These are phyloP conservation scores for Lacanobia wlatinum DNA, from an alignment of 2,888 invertebrate genomes.

Conservation along the genomic window DNA sequence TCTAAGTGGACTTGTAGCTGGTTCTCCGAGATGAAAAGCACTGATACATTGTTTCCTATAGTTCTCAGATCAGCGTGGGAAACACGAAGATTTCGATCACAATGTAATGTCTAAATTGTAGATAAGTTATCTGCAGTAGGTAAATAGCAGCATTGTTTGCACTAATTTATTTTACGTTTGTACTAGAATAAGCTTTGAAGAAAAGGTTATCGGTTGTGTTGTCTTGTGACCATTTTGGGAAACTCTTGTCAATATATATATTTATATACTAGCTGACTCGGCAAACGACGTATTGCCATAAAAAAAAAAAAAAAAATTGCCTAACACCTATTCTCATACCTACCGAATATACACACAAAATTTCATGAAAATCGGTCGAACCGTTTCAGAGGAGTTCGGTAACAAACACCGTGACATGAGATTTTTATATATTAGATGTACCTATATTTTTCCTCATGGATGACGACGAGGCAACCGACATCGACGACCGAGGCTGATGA, in stretches of 20 bases:
- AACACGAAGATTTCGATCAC: constrained; percentile 54
- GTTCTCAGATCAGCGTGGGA: constrained; percentile 33
- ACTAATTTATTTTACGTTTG: no score
- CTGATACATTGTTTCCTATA: constrained; percentile 38
- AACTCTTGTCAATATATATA: neutral
- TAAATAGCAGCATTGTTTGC: constrained; percentile 38
- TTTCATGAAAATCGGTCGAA: no score
- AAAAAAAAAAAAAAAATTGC: no score
- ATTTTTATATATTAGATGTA: no score
- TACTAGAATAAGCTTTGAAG: neutral
- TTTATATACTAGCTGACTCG: no score
- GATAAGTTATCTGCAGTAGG: constrained; percentile 19
- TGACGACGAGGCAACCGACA: neutral
- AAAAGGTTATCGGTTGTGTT: neutral
- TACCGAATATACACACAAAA: no score
- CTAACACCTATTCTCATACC: no score
- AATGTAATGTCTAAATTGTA: constrained; percentile 25
- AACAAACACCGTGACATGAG: no score
- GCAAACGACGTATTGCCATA: no score
- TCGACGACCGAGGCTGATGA: neutral
- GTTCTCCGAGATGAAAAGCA: constrained; percentile 41
- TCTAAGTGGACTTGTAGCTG: neutral
- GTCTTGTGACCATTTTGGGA: neutral
- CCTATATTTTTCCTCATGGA: neutral
- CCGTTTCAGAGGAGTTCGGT: no score